Base-by-base conservation (phyloP, 2,113 vertebrate genomes). In the Charadrius vociferus region DNA sequence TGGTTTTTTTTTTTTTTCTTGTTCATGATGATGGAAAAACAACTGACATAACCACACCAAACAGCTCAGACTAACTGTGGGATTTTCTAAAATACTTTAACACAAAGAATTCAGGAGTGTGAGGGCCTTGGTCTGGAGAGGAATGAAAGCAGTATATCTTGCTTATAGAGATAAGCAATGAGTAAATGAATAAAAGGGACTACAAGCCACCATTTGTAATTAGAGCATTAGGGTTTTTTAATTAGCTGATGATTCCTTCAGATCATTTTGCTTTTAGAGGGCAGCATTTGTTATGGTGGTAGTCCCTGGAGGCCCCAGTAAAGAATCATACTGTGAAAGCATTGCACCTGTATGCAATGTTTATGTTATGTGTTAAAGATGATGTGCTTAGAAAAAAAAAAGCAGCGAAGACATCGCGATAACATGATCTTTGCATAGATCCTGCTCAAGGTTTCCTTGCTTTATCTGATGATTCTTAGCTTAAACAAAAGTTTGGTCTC, bases 391-490 rank as follows among this genome's bases (percentile, higher is more conserved):
- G 63, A 77, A 73, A 68, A 89, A 68, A 89, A 81, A 63, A 78
- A 53, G 30, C 10, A 75, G 30, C 1, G 1, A 94, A 23, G 41
- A 20, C 27, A 41, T 61, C 1, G 1, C 2, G 2, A 10, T 61
- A 52, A 24, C 6, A 18, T 34, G 11, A 30, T 49, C 17, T 82
- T 84, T 21, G 27, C 15, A 23, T 37, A 63, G 53, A 62, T 71
- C 52, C 56, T 65, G n/a, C 29, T 67, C 59, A 74, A 10, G 16
- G 14, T 45, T 32, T 87, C 13, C 66, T 79, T 93, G 45, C 6
- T 83, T 83, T 73, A 63, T 50, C 47, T 77, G 90, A 66, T 21
- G 32, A 63, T 63, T 88, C n/a, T 39, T 56, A 65, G 13, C 41
- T 88, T 21, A 81, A 59, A 94, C 9, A 20, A 20, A 70, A 49